These are phyloP conservation scores for Heterocephalus glaber DNA, from an alignment of 2,113 vertebrate genomes.

Conservation along the genomic window DNA sequence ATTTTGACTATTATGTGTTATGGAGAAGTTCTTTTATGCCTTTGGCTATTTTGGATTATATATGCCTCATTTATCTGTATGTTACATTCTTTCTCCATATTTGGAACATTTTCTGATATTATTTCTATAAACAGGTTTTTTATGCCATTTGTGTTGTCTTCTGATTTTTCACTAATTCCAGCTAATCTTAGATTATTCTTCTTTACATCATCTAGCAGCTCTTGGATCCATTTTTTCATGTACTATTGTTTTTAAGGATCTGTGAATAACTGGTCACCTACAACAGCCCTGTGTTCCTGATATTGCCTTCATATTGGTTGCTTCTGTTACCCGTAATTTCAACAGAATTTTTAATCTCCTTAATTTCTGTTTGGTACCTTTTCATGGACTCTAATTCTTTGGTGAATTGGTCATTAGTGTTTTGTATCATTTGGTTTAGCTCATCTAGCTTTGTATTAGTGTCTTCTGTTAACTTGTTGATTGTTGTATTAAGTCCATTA, in stretches of 20 bases:
- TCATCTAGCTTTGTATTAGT: background rate
- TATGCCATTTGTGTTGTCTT: background rate
- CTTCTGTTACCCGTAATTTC: background rate
- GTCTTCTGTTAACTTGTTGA: background rate
- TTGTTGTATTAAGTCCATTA: background rate
- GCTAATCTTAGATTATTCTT: background rate
- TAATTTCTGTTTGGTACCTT: background rate
- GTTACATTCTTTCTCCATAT: background rate
- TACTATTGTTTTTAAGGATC: background rate
- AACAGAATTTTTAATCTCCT: background rate
- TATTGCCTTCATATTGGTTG: background rate
- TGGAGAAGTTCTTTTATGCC: background rate
- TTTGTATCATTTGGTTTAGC: background rate
- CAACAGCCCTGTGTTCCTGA: background rate
- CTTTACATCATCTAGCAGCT: background rate
- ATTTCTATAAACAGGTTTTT: background rate
- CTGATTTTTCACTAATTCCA: background rate
- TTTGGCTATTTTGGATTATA: background rate
- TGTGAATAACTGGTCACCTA: background rate
- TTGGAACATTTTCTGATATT: background rate
- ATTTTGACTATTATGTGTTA: background rate
- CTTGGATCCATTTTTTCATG: background rate
- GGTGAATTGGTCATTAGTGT: background rate
- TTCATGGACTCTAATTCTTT: background rate
- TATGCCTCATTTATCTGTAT: background rate